Evolutionary conservation across 1,140 invertebrate genomes (phyloP).

Genomic region (Leptinotarsa defecta): DNA sequence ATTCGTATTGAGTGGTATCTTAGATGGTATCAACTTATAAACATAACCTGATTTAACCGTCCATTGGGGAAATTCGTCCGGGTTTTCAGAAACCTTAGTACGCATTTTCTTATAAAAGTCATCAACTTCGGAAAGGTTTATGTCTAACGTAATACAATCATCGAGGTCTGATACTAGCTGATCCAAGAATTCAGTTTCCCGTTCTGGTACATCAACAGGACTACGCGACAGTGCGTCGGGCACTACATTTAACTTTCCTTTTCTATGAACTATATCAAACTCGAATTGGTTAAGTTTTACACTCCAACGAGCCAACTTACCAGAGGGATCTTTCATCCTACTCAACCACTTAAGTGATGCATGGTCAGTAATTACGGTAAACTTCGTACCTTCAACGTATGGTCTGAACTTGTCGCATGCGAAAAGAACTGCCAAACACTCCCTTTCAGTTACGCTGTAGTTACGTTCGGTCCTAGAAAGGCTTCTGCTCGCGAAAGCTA

Average conservation of each 20-base stretch:
- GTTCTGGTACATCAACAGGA: background rate
- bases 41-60: conserved; percentile 18
- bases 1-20: conserved; percentile 7
- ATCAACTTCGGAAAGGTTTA: conserved; percentile 5
- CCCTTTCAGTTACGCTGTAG: conserved; percentile 32
- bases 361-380: conserved; percentile 31
- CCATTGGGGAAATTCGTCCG: background rate
- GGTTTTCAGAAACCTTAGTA: background rate
- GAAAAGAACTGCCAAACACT: conserved; percentile 32
- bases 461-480: conserved; percentile 44
- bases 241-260: background rate
- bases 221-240: conserved; percentile 26
- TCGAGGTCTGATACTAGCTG: background rate
- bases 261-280: conserved; percentile 22
- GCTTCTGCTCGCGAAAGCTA: conserved; percentile 57
- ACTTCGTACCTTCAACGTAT: conserved; percentile 29
- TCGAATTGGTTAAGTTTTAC: conserved; percentile 22
- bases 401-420: conserved; percentile 30
- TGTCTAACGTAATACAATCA: background rate
- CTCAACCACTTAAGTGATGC: conserved; percentile 22
- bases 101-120: background rate
- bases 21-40: conserved; percentile 29
- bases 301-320: conserved; percentile 30
- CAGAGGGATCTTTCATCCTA: conserved; percentile 31
- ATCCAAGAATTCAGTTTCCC: background rate